A percentile compares a stretch with the other conserved stretches of the same genome.
Conservation (phyloP, 2,797 vertebrate species). For the Gymnodraco acuticeps region DNA sequence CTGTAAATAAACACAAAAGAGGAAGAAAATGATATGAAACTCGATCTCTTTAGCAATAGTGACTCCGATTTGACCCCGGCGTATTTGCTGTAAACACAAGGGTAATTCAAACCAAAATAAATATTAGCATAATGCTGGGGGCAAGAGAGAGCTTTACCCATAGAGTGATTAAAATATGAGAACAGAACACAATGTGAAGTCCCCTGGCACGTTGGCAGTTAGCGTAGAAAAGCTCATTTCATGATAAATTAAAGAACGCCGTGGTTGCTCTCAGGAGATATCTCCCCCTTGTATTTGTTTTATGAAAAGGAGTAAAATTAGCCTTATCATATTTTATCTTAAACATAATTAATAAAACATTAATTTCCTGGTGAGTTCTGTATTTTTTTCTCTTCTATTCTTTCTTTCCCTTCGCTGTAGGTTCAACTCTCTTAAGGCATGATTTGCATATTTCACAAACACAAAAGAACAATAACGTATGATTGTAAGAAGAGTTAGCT, state of each 20-base stretch:
- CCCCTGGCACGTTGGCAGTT: slow-evolving; percentile 72
- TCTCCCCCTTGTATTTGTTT: slow-evolving; percentile 73
- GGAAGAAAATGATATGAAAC: slow-evolving; percentile 68
- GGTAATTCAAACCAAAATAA: slow-evolving; percentile 82
- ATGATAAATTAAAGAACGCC: slow-evolving; percentile 81
- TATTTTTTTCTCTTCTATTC: slow-evolving; percentile 42
- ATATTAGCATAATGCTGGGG: slow-evolving; percentile 83
- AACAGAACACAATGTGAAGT: slow-evolving; percentile 75
- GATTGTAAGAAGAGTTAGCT: slow-evolving; percentile 49
- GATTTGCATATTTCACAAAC: slow-evolving; percentile 73
- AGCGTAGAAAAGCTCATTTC: slow-evolving; percentile 79
- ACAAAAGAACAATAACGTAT: slow-evolving; percentile 60
- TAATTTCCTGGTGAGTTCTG: slow-evolving; percentile 69
- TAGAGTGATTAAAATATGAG: slow-evolving; percentile 82
- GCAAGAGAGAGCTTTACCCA: slow-evolving; percentile 76
- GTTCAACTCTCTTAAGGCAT: slow-evolving; percentile 69
- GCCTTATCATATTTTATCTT: slow-evolving; percentile 78
- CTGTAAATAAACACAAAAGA: slow-evolving; percentile 65
- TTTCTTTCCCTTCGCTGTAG: slow-evolving; percentile 59
- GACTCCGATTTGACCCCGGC: slow-evolving; percentile 79
- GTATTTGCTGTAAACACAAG: slow-evolving; percentile 78
- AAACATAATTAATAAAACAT: slow-evolving; percentile 85
- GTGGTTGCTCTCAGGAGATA: slow-evolving; percentile 71
- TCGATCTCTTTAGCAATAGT: slow-evolving; percentile 71
- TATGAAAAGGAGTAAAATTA: slow-evolving; percentile 80